Evolutionary conservation across 2,888 invertebrate species (phyloP), one percentile per base, ranked within the genome.

Genomic region (Galerucella pusilla): DNA sequence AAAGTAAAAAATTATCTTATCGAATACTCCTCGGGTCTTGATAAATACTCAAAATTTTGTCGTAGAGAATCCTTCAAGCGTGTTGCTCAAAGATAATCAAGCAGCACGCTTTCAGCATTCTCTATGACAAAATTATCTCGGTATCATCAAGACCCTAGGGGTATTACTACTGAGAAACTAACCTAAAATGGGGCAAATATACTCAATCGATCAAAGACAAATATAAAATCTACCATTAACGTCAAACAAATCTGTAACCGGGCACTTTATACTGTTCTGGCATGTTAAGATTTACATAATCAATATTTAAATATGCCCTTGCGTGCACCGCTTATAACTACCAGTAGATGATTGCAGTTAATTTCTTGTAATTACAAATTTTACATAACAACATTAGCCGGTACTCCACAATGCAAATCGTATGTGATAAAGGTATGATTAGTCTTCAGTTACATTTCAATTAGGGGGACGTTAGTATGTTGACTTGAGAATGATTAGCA

Each of bases 341-440:
- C 69, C 67, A 73, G 73, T 71, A 77, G 73, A 57, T 57, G 16
- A 78, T 78, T 78, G 72, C 75, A 71, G 73, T 76, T 78, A 77
- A 79, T 79, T 79, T 72, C 75, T 71, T 73, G 74, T 80, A 80
- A 76, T 76, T 78, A 76, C 77, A 73, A 75, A 78, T 78, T 80
- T 78, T 76, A 79, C 73, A 71, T 74, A 71, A 74, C 77, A 57
- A 68, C 74, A 77, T 75, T 71, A 72, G 77, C 77, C 76, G 73
- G 76, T 77, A 76, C 75, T 80, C 75, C 57, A 61, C 46, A 70
- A 71, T 67, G 70, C 66, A 67, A 70, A 73, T 67, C 28, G 61
- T 67, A 25, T 52, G 52, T 52, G 52, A 42, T 42, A 7, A 42
- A 42, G 0, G 9, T 42, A 7, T 42, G 35, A 42, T 42, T 42